Conservation (phyloP, 2,888 invertebrate genomes). For the Adelphocoris suturalis region DNA sequence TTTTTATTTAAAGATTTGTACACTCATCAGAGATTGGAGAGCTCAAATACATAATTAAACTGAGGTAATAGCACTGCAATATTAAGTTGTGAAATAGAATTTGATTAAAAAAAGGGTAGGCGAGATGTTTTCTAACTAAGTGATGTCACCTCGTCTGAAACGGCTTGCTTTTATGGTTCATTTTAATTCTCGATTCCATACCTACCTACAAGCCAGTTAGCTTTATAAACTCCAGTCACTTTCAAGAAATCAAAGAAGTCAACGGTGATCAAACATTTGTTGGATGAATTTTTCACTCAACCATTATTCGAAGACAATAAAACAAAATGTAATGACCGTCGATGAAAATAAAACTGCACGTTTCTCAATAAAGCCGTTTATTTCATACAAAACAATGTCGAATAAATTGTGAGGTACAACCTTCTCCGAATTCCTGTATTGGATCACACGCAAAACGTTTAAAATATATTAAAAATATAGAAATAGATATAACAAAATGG, state of each 20-base stretch:
- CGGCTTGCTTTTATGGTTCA: neutral
- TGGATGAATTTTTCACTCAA: neutral
- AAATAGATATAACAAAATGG: constrained; percentile 21
- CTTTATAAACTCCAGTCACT: neutral
- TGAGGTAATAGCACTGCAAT: no score
- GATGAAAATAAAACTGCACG: neutral
- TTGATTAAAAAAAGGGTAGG: no score
- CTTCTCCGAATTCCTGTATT: neutral
- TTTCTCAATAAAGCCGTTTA: constrained; percentile 1
- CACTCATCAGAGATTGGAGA: no score
- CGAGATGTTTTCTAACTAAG: neutral
- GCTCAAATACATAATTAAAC: no score
- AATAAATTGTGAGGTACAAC: neutral
- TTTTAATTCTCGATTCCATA: neutral
- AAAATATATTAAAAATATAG: neutral
- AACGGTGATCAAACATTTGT: neutral
- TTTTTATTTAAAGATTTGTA: no score
- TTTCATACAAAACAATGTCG: constrained; percentile 11
- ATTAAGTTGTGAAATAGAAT: no score
- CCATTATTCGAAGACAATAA: neutral
- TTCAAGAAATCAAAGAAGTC: neutral
- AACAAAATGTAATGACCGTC: neutral
- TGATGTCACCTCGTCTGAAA: neutral
- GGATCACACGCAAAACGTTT: neutral
- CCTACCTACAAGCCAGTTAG: neutral